Percentiles rank a stretch among this genome's conserved stretches.
phyloP scores from a whole-genome alignment of 2,797 vertebrate genomes.

The Amphiprion clarkii region DNA sequence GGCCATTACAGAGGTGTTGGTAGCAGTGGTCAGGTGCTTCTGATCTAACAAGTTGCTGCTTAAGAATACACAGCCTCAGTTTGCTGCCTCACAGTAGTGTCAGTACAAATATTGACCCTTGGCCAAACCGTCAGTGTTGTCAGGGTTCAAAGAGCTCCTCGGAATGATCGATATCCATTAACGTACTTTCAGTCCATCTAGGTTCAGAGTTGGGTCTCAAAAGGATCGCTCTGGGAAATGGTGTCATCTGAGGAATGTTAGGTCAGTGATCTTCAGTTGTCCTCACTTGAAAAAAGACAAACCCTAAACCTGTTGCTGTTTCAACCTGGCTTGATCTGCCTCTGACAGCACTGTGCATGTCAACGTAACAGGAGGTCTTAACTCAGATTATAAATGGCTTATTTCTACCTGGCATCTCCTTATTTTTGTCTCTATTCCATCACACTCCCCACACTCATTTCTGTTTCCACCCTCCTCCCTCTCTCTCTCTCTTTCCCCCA shows the following conservation, averaged over 20 bases:
- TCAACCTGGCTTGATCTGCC: background rate
- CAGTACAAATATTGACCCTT: constrained; percentile 71
- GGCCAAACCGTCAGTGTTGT: constrained; percentile 55
- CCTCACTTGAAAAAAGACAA: constrained; percentile 27
- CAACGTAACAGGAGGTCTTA: background rate
- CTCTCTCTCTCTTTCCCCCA: constrained; percentile 28
- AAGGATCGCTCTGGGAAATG: constrained; percentile 40
- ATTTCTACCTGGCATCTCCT: background rate
- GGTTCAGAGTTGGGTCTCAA: constrained; percentile 39
- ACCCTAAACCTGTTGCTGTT: constrained; percentile 7
- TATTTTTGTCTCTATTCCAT: constrained; percentile 2
- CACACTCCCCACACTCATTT: background rate
- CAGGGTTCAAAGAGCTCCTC: constrained; percentile 64
- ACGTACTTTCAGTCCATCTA: constrained; percentile 53
- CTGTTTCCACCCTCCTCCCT: background rate
- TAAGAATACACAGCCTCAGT: constrained; percentile 13
- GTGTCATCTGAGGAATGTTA: constrained; percentile 54
- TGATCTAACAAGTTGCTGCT: constrained; percentile 5
- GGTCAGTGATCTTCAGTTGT: constrained; percentile 32
- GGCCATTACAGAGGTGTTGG: background rate
- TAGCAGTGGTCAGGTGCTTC: background rate
- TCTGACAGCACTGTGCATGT: background rate
- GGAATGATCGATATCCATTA: constrained; percentile 79
- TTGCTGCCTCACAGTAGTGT: constrained; percentile 12
- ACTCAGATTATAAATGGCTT: background rate